Base-by-base conservation (phyloP, 37 sponge, comb jelly and placozoan species). In the Diacarnus erythraeanus region DNA sequence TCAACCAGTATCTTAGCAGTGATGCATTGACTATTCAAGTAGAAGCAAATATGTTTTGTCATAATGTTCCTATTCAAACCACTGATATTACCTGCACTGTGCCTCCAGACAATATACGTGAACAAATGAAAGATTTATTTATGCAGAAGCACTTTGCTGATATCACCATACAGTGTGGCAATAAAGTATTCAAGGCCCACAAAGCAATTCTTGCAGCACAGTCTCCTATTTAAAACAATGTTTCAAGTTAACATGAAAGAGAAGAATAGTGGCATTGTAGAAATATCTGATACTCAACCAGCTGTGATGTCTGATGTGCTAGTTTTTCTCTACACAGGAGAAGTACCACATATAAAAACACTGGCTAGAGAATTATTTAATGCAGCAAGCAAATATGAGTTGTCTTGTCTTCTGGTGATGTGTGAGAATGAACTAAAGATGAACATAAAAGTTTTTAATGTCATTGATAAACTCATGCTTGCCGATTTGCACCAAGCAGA, bases 351-450 rank as follows among this genome's bases (percentile, higher is more conserved):
- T 37, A 4, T 71, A 9, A 25, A 71, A 37, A 42, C 42, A 71
- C 22, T 71, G 42, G 44, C 71, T 3, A 42, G 35, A 37, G 43
- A 71, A n/a, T 37, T 71, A 23, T 35, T 71, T 3, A 9, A 27
- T 23, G 71, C 71, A 35, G 71, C 71, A 5, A 35, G 41, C 26
- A 42, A 71, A 43, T 71, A 71, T 42, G 38, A 71, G 1, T 9
- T 71, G 30, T 43, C 71, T 42, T 43, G 35, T n/a, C 71, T 71
- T 22, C 23, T 3, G 25, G 71, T 25, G 8, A 40, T 71, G 26
- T 71, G 71, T n/a, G 44, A 71, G 44, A 42, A 71, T 18, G 43
- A 17, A 40, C 38, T 71, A 12, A 42, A 42, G 25, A 71, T 43
- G 43, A 39, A 42, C 12, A 29, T 71, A n/a, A 71, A 22, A 9